phyloP scores from a whole-genome alignment of 2,797 vertebrate species.

The Cephalopachus bancanus region DNA sequence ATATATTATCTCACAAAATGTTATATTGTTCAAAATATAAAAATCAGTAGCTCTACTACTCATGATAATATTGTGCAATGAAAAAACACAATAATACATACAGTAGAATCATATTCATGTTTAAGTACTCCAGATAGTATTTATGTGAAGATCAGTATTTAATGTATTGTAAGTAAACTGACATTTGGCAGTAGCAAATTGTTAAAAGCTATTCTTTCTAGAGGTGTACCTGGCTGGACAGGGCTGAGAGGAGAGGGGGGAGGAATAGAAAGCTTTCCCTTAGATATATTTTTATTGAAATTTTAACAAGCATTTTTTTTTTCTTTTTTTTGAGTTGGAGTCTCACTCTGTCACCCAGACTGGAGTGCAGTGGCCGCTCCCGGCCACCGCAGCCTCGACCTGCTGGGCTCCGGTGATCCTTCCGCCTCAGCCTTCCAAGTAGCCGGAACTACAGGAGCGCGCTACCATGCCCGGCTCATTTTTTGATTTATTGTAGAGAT shows the following conservation, averaged over 20 bases:
- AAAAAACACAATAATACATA: not conserved
- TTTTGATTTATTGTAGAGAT: no score
- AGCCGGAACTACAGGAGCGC: no score
- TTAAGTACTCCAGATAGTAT: not conserved
- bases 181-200: not conserved
- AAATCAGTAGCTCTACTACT: not conserved
- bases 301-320: not conserved
- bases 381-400: no score
- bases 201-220: not conserved
- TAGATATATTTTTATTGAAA: not conserved
- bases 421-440: no score
- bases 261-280: not conserved
- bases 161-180: not conserved
- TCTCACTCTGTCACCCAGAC: no score
- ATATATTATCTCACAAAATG: conserved; percentile 5
- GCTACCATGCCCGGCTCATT: no score
- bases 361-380: no score
- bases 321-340: no score
- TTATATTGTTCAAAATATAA: conserved; percentile 6
- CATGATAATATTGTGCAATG: not conserved
- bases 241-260: not conserved
- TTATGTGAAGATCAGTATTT: not conserved
- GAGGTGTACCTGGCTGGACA: not conserved
- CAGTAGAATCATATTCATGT: not conserved
- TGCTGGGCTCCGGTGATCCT: no score